A percentile compares a stretch with the other conserved stretches of the same genome.
phyloP scores from a whole-genome alignment of 1,140 invertebrate species.

The Idris sp. region DNA sequence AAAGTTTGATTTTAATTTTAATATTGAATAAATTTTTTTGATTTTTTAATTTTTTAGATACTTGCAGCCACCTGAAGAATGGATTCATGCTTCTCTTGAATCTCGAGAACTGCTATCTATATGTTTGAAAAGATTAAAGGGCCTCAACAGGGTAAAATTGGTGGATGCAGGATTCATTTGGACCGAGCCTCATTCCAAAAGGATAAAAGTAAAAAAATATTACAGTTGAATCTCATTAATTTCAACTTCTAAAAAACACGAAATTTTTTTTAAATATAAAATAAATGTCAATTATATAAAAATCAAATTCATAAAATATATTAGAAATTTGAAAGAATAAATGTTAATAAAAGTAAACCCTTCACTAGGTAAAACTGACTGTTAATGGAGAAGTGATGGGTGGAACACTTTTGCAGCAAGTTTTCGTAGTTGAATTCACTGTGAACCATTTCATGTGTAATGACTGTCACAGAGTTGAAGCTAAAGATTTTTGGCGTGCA shows the following conservation, averaged over 20 bases:
- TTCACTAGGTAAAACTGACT: conserved; percentile 90
- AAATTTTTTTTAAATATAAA: too few relatives aligned
- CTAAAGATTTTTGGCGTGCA: conserved; percentile 98
- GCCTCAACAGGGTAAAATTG: conserved; percentile 91
- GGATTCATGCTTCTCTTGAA: conserved; percentile 93
- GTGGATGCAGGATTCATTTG: conserved; percentile 98
- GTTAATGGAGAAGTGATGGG: conserved; percentile 96
- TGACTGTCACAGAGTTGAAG: conserved; percentile 97
- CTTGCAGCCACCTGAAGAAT: conserved; percentile 94
- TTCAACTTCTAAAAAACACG: too few relatives aligned
- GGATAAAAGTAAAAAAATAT: conserved; percentile 87
- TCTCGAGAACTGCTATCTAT: conserved; percentile 94
- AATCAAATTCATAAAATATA: too few relatives aligned
- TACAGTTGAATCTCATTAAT: too few relatives aligned
- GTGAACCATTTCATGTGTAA: conserved; percentile 97
- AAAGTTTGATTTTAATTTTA: too few relatives aligned
- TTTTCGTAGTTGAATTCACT: conserved; percentile 96
- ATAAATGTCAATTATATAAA: too few relatives aligned
- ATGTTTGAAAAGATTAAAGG: conserved; percentile 96
- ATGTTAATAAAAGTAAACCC: background rate
- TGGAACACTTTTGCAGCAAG: conserved; percentile 90
- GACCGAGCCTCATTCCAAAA: conserved; percentile 99
- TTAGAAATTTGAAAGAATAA: conserved; percentile 7
- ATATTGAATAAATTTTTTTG: too few relatives aligned
- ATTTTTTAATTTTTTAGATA: too few relatives aligned